Percentiles rank a stretch among this genome's conserved stretches.
These are phyloP conservation scores for Sciurus niger DNA, from an alignment of 2,113 vertebrate species.

Conservation along the genomic window DNA sequence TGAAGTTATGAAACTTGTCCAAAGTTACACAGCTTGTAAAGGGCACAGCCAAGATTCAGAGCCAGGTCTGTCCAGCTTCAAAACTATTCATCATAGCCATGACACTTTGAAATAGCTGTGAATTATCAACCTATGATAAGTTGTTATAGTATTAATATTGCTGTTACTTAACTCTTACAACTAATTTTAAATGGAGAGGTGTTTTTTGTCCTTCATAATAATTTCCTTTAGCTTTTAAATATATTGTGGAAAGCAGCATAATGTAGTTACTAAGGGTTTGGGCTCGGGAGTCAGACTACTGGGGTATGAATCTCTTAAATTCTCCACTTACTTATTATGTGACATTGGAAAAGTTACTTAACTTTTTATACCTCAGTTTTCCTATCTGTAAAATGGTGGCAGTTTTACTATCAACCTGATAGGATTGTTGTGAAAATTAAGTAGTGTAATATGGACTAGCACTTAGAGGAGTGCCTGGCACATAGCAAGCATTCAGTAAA, in stretches of 20 bases:
- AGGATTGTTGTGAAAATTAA: conserved; percentile 4
- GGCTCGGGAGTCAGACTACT: conserved; percentile 25
- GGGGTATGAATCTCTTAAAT: background rate
- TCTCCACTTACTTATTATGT: conserved; percentile 55
- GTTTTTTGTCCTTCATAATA: conserved; percentile 62
- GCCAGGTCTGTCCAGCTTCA: conserved; percentile 82
- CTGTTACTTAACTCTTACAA: conserved; percentile 26
- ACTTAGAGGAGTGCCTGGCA: background rate
- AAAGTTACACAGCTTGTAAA: conserved; percentile 82
- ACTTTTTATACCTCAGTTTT: conserved; percentile 71
- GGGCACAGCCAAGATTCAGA: conserved; percentile 79
- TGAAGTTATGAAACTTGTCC: conserved; percentile 83
- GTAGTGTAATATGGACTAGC: conserved; percentile 31
- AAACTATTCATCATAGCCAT: conserved; percentile 74
- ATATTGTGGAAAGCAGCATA: conserved; percentile 53
- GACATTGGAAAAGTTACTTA: conserved; percentile 59
- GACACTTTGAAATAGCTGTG: conserved; percentile 69
- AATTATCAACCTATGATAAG: conserved; percentile 61
- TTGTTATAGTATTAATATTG: conserved; percentile 59
- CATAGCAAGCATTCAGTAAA: conserved; percentile 1
- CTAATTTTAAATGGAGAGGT: conserved; percentile 18
- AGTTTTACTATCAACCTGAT: background rate
- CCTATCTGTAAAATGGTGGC: conserved; percentile 43
- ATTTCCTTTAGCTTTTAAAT: conserved; percentile 68
- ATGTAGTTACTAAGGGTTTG: conserved; percentile 26